A percentile compares a stretch with the other conserved stretches of the same genome.
phyloP scores from a whole-genome alignment of 2,888 invertebrate species.

The Metellina segmentata region DNA sequence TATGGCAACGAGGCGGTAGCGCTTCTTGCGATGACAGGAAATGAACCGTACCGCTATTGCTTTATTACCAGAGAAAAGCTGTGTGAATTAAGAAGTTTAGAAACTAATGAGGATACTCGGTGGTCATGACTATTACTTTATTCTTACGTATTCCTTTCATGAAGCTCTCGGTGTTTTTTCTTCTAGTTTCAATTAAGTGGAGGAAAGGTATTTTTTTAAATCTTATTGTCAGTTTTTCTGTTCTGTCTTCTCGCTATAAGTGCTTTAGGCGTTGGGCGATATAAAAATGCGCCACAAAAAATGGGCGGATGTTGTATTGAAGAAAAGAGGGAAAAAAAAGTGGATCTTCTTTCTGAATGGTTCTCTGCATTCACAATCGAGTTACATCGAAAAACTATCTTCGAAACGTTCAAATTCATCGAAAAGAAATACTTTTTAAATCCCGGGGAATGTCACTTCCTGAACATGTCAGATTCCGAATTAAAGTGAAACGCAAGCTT shows the following conservation, averaged over 20 bases:
- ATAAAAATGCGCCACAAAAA: not conserved
- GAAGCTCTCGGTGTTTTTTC: slow-evolving; percentile 9
- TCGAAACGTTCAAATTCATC: not conserved
- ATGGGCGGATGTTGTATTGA: slow-evolving; percentile 16
- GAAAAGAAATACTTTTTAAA: not conserved
- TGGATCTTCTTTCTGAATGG: not conserved
- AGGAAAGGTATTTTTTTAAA: slow-evolving; percentile 32
- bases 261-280: slow-evolving; percentile 1
- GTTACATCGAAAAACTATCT: not conserved
- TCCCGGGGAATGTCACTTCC: not conserved
- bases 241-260: not conserved
- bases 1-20: slow-evolving; percentile 28
- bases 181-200: slow-evolving; percentile 55
- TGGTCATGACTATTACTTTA: slow-evolving; percentile 39
- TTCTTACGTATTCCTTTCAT: slow-evolving; percentile 15
- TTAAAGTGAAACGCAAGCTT: no score
- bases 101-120: slow-evolving; percentile 61
- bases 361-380: no score
- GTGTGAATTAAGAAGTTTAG: slow-evolving; percentile 51
- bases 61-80: slow-evolving; percentile 44
- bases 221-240: no score
- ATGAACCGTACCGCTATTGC: slow-evolving; percentile 48
- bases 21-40: slow-evolving; percentile 31
- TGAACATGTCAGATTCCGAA: not conserved
- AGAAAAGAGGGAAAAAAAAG: not conserved